Conservation (phyloP, 2,888 invertebrate genomes). For the Mythimna albipuncta region DNA sequence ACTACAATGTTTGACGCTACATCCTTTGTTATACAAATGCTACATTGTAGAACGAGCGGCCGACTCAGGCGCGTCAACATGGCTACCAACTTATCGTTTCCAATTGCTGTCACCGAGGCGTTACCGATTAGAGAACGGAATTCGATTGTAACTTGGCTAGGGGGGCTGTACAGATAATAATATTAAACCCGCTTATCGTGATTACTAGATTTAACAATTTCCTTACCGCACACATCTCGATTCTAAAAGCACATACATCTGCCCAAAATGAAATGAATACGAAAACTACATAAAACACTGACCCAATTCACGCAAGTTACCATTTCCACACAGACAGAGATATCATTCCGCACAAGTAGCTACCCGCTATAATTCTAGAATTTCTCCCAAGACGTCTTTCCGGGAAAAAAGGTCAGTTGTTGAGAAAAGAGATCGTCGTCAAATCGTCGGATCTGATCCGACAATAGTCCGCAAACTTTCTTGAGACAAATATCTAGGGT, state of each 20-base stretch:
- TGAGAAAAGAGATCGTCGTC: slow-evolving; percentile 53
- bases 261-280: slow-evolving; percentile 11
- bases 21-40: too few relatives aligned
- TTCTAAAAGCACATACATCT: slow-evolving; percentile 5
- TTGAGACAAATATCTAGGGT: slow-evolving; percentile 53
- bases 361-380: slow-evolving; percentile 35
- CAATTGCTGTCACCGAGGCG: too few relatives aligned
- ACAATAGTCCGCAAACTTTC: slow-evolving; percentile 51
- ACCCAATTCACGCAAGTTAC: slow-evolving; percentile 37
- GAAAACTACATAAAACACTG: slow-evolving; percentile 34
- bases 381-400: slow-evolving; percentile 41
- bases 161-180: neutral
- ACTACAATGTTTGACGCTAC: too few relatives aligned
- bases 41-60: too few relatives aligned
- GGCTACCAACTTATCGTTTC: too few relatives aligned
- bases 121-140: too few relatives aligned
- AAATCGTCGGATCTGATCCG: slow-evolving; percentile 50
- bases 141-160: too few relatives aligned
- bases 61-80: too few relatives aligned
- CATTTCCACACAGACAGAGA: slow-evolving; percentile 20
- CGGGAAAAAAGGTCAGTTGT: slow-evolving; percentile 55
- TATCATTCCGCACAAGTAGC: slow-evolving; percentile 16
- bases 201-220: neutral
- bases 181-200: neutral
- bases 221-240: neutral